These are phyloP conservation scores for Rhagonycha fulva DNA, from an alignment of 2,888 invertebrate species.

Conservation along the genomic window DNA sequence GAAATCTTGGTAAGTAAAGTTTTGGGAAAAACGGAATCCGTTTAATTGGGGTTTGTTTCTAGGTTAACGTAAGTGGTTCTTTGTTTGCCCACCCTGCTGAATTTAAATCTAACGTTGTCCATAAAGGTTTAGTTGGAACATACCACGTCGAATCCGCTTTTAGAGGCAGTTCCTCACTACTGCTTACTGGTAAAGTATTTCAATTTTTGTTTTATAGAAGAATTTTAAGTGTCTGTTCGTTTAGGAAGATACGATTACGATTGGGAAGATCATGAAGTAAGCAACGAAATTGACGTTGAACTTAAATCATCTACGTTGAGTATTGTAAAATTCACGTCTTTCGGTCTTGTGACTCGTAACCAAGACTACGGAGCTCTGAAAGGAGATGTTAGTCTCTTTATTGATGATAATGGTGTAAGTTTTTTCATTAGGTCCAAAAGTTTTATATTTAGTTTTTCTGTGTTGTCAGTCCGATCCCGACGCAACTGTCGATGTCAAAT, in stretches of 20 bases:
- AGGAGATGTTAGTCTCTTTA: constrained; percentile 39
- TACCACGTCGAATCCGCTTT: constrained; percentile 16
- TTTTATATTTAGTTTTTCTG: neutral
- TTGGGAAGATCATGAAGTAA: constrained; percentile 52
- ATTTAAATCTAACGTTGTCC: constrained; percentile 37
- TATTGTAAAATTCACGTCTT: constrained; percentile 58
- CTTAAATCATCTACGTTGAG: constrained; percentile 63
- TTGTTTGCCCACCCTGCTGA: constrained; percentile 47
- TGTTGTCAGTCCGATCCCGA: constrained; percentile 44
- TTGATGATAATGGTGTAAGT: constrained; percentile 40
- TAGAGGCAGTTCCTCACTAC: neutral
- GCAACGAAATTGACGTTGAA: constrained; percentile 57
- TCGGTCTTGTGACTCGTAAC: constrained; percentile 47
- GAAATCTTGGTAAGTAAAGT: constrained; percentile 32
- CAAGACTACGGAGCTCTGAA: constrained; percentile 36
- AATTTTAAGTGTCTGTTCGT: constrained; percentile 21
- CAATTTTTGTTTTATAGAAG: constrained; percentile 35
- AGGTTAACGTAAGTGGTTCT: constrained; percentile 44
- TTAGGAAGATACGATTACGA: constrained; percentile 54
- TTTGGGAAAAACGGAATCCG: neutral
- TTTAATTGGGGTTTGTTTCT: neutral
- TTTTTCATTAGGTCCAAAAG: neutral
- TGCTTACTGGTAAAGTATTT: neutral
- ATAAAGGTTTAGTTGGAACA: constrained; percentile 24
- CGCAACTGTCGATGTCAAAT: constrained; percentile 67